phyloP scores from a whole-genome alignment of 2,797 vertebrate species.

The Xiphorhynchus erythropygius region DNA sequence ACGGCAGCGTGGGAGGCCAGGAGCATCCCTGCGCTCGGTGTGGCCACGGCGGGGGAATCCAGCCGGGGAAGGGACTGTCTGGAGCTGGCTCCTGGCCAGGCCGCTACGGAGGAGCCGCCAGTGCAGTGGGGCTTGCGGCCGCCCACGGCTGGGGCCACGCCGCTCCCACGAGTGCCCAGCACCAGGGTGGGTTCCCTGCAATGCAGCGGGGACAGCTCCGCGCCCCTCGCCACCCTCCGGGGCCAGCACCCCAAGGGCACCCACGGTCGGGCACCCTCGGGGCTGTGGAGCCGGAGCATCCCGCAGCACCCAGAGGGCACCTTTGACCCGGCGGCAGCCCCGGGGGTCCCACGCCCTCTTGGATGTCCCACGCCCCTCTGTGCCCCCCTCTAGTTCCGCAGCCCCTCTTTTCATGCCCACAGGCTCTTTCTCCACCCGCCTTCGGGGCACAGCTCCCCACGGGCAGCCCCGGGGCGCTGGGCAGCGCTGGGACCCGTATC shows the following conservation, averaged over 20 bases:
- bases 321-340: background rate
- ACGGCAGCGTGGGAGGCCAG: background rate
- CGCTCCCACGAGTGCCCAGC: background rate
- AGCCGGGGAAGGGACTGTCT: background rate
- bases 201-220: background rate
- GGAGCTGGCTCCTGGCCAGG: constrained; percentile 21
- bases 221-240: background rate
- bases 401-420: background rate
- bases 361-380: background rate
- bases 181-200: background rate
- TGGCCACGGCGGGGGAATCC: background rate
- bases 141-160: background rate
- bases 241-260: background rate
- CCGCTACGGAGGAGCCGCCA: background rate
- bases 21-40: background rate
- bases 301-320: background rate
- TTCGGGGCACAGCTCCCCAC: background rate
- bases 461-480: background rate
- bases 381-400: background rate
- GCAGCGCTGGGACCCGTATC: background rate
- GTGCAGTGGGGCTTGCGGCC: background rate
- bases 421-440: background rate
- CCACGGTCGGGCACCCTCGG: background rate
- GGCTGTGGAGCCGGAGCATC: background rate
- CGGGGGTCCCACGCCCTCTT: background rate